These are phyloP conservation scores for Asobara japonica DNA, from an alignment of 1,140 invertebrate genomes.

Conservation along the genomic window DNA sequence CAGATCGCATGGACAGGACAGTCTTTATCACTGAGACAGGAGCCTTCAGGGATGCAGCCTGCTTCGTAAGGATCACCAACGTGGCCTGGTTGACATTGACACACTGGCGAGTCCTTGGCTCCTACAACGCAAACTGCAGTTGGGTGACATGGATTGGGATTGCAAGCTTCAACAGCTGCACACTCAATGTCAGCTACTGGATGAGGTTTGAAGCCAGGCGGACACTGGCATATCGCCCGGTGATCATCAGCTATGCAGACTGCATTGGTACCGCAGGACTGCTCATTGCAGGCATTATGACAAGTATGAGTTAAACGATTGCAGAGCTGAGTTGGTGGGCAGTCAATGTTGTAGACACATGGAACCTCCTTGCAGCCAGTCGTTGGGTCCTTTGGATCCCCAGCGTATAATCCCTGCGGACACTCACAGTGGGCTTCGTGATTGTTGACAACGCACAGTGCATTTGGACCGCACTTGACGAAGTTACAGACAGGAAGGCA, in stretches of 20 bases:
- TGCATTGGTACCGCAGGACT: slow-evolving; percentile 86
- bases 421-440: slow-evolving; percentile 89
- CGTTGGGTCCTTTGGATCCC: slow-evolving; percentile 80
- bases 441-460: slow-evolving; percentile 86
- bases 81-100: slow-evolving; percentile 79
- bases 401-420: slow-evolving; percentile 83
- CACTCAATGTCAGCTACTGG: slow-evolving; percentile 85
- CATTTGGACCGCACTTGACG: slow-evolving; percentile 82
- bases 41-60: slow-evolving; percentile 81
- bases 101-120: slow-evolving; percentile 68
- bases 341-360: slow-evolving; percentile 87
- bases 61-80: slow-evolving; percentile 79
- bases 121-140: slow-evolving; percentile 79
- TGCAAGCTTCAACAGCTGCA: slow-evolving; percentile 74
- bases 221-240: slow-evolving; percentile 83
- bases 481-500: slow-evolving; percentile 82
- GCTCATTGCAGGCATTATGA: slow-evolving; percentile 80
- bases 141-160: slow-evolving; percentile 82
- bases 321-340: slow-evolving; percentile 79
- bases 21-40: slow-evolving; percentile 76
- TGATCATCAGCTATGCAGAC: slow-evolving; percentile 89
- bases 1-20: slow-evolving; percentile 82
- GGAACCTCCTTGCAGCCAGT: slow-evolving; percentile 82
- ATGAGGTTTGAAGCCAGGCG: slow-evolving; percentile 81
- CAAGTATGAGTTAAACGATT: slow-evolving; percentile 85